Evolutionary conservation across 2,113 vertebrate species (phyloP), one percentile per base, ranked within the genome.

Genomic region (Promerops cafer): DNA sequence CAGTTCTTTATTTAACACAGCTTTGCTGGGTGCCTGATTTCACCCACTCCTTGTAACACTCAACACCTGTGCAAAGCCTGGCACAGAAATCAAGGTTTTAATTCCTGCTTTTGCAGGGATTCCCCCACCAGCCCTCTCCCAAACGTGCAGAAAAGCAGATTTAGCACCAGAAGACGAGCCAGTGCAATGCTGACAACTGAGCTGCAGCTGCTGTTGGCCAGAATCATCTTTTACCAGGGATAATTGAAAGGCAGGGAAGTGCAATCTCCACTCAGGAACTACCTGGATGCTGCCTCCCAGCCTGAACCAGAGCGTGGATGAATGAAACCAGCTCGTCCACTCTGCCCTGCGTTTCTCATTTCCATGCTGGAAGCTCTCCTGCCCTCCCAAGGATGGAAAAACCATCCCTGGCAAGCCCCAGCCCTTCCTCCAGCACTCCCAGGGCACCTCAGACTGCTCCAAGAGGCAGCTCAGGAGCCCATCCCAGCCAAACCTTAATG

Each of bases 381-480:
- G 39, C n/a, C 33, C 50, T 64, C n/a, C 93, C 71, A 83, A 79
- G 71, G 76, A 59, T 22, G 68, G 76, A 56, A 83, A 83, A 68
- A 64, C 39, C 83, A 24, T 27, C 9, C 2, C 70, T 40, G 22
- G 44, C 45, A 49, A 54, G 26, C 23, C 28, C 1, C 85, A 65
- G 15, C 9, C 23, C 65, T 87, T 66, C 39, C 78, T 90, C 39
- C 85, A 27, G 5, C 31, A 0, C 45, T 26, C 35, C 52, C 69
- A 78, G 71, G 89, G 80, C 80, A 35, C 54, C 71, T 35, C 4
- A 10, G 37, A 6, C 21, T 19, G 3, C 66, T 66, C 31, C 10
- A 35, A 16, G 74, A 75, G 84, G 83, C 83, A 47, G 64, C 66
- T 82, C 52, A 16, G 9, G 8, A 28, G 52, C 83, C 86, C 86